Base-by-base conservation (phyloP, 2,888 invertebrate species). In the Linhomoeus sp. region DNA sequence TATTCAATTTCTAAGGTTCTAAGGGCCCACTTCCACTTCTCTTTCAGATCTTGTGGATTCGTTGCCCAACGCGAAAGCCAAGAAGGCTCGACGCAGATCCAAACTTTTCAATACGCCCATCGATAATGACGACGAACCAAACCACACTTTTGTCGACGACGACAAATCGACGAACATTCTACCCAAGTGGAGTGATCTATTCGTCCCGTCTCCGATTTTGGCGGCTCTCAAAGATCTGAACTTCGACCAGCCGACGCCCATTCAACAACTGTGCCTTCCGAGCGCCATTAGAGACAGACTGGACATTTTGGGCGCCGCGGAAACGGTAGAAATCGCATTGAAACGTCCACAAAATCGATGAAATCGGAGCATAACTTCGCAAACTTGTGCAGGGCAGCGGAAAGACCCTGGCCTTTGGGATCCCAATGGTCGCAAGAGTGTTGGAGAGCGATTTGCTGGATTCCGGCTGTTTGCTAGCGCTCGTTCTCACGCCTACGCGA, bases 301-400 rank as follows among this genome's bases (percentile, higher is more conserved):
- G 67, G 92, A 97, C 67, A 82, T 97, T 55, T 68, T 97, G 1
- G 97, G 92, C n/a, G 94, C 94, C 47, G 94, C 94, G 2, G 90
- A 94, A 72, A 97, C 97, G 0, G 72, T 72, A 37, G 19, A 17
- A 37, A 33, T 33, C 33, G 37, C n/a, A 37, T 17, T 12, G 41
- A 9, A 23, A 29, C 36, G 19, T 23, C 15, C 17, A 2, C 23
- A 14, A 14, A 17, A 5, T 14, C 23, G 22, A 5, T 3, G 20
- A 22, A 5, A 41, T 5, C 25, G 25, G 14, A 3, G 19, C 12
- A 22, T 22, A 12, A n/a, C 9, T 24, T 42, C 20, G 3, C 20
- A 3, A 36, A 3, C n/a, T 29, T n/a, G 9, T 29, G 5, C 53
- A 72, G 71, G 97, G 97, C 0, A 92, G 90, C 67, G 97, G 97